phyloP scores from a whole-genome alignment of 2,113 vertebrate genomes.

The Oncorhynchus tshawytscha region DNA sequence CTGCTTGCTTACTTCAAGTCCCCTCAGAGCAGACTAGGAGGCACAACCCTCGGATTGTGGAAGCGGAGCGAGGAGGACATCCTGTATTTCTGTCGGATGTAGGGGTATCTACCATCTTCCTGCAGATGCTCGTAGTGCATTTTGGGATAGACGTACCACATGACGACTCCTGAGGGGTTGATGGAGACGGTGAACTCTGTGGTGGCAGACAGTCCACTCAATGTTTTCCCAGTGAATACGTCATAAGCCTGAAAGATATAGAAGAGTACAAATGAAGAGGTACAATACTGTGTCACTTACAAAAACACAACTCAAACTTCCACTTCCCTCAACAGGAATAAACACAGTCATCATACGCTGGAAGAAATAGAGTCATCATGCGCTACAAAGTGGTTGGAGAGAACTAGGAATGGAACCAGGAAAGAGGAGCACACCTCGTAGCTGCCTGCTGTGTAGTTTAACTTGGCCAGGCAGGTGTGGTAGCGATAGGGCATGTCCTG shows the following conservation, averaged over 20 bases:
- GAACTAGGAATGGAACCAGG: not conserved
- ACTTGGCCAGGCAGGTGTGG: slow-evolving; percentile 67
- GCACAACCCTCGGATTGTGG: not conserved
- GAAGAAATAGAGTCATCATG: not conserved
- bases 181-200: slow-evolving; percentile 73
- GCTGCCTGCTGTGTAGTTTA: slow-evolving; percentile 55
- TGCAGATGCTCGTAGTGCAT: not conserved
- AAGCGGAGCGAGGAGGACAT: not conserved
- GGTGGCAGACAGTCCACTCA: slow-evolving; percentile 50
- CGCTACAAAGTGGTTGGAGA: not conserved
- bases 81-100: not conserved
- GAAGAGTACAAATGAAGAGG: not conserved
- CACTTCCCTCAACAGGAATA: too few relatives aligned
- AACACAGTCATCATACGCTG: too few relatives aligned
- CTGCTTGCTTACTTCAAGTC: too few relatives aligned
- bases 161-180: slow-evolving; percentile 83
- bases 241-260: slow-evolving; percentile 70
- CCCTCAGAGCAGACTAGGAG: slow-evolving; percentile 1
- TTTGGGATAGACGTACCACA: slow-evolving; percentile 79
- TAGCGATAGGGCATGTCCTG: slow-evolving; percentile 78
- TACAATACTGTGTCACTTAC: too few relatives aligned
- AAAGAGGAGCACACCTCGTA: slow-evolving; percentile 71
- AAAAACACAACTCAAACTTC: too few relatives aligned
- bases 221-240: slow-evolving; percentile 63
- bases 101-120: not conserved